These are phyloP conservation scores for Amphimedon queenslandica DNA, from an alignment of 37 sponge, comb jelly and placozoan genomes.

Conservation along the genomic window DNA sequence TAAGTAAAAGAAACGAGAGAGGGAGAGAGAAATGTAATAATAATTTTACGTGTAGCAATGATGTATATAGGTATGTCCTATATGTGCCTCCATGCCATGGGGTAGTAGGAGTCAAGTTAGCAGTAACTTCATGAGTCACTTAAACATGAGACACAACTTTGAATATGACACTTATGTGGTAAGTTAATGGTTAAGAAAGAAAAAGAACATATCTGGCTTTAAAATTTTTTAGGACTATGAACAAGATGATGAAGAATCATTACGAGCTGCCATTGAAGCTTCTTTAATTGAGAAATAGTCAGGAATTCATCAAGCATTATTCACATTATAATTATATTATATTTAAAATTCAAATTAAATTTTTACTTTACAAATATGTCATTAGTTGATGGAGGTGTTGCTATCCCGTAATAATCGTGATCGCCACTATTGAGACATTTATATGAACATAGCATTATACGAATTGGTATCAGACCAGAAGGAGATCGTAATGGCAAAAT, in stretches of 20 bases:
- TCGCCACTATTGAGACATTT: slow-evolving; percentile 39
- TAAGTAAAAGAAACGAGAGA: not conserved
- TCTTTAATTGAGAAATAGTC: slow-evolving; percentile 16
- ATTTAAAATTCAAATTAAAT: not conserved
- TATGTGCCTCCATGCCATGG: slow-evolving; percentile 87
- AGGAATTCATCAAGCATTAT: not conserved
- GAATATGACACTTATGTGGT: slow-evolving; percentile 85
- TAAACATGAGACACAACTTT: slow-evolving; percentile 72
- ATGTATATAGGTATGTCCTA: slow-evolving; percentile 82
- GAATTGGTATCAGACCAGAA: slow-evolving; percentile 23
- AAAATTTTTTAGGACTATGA: slow-evolving; percentile 43
- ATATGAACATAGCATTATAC: slow-evolving; percentile 23
- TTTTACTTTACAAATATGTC: not conserved
- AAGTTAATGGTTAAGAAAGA: not conserved
- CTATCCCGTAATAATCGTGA: slow-evolving; percentile 17
- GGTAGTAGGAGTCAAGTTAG: slow-evolving; percentile 58
- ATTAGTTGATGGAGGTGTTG: not conserved
- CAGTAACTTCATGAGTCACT: slow-evolving; percentile 50
- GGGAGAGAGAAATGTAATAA: too few species aligned
- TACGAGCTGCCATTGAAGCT: slow-evolving; percentile 47
- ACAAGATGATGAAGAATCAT: slow-evolving; percentile 57
- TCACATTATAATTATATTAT: not conserved
- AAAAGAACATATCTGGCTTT: not conserved
- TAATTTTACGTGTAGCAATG: too few species aligned
- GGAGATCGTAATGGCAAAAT: too few species aligned